Evolutionary conservation across 2,113 vertebrate genomes (phyloP).

Genomic region (Ornithorhynchus anatinus): DNA sequence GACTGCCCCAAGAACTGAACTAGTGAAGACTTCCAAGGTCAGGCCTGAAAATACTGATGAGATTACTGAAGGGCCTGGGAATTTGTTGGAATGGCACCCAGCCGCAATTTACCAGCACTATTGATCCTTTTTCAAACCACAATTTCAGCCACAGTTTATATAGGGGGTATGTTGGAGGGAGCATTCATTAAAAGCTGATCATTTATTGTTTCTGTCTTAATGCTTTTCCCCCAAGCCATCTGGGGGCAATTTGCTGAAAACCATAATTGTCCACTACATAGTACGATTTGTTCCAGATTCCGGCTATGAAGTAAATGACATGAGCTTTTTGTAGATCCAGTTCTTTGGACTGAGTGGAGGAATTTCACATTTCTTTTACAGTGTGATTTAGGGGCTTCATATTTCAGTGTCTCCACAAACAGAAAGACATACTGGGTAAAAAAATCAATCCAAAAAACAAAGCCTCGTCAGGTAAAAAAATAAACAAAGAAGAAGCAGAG

Average conservation of each 20-base stretch:
- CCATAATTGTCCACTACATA: slow-evolving; percentile 30
- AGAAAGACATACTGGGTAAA: too few relatives aligned
- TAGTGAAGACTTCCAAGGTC: too few relatives aligned
- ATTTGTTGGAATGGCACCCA: background rate
- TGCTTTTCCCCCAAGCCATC: slow-evolving; percentile 3
- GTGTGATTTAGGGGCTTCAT: fast-evolving
- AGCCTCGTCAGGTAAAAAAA: fast-evolving
- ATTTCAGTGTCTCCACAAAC: background rate
- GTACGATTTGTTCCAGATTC: slow-evolving; percentile 18
- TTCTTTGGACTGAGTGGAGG: fast-evolving
- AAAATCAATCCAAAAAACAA: background rate
- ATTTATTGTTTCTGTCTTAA: slow-evolving; percentile 19
- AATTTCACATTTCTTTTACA: background rate
- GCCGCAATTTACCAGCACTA: background rate
- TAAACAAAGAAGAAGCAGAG: too few relatives aligned
- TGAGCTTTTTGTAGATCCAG: background rate
- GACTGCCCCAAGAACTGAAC: too few relatives aligned
- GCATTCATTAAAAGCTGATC: slow-evolving; percentile 27
- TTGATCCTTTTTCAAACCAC: background rate
- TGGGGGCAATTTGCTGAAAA: slow-evolving; percentile 36
- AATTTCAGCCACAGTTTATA: slow-evolving; percentile 1
- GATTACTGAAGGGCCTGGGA: too few relatives aligned
- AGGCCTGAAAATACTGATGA: too few relatives aligned
- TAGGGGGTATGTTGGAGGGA: slow-evolving; percentile 2
- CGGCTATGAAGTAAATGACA: background rate